A percentile compares a stretch with the other conserved stretches of the same genome.
phyloP scores from a whole-genome alignment of 2,888 invertebrate species.

The Drosophila imparisetae region DNA sequence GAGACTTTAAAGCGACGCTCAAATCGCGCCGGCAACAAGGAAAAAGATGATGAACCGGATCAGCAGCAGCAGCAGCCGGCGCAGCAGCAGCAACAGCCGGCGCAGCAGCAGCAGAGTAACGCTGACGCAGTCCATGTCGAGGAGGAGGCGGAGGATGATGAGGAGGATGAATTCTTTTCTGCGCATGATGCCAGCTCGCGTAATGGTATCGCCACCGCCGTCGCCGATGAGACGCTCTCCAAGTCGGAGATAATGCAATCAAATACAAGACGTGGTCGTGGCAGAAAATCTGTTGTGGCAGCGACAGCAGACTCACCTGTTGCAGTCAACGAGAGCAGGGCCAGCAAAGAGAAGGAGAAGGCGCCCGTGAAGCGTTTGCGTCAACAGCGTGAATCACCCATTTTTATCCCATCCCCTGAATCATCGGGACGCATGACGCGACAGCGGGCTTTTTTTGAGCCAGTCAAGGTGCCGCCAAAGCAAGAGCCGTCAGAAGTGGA shows the following conservation, averaged over 20 bases:
- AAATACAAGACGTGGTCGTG: conserved; percentile 65
- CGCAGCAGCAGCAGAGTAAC: conserved; percentile 7
- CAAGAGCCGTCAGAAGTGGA: conserved; percentile 26
- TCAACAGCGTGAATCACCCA: conserved; percentile 84
- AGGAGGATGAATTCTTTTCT: conserved; percentile 75
- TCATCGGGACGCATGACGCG: conserved; percentile 84
- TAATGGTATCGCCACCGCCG: conserved; percentile 54
- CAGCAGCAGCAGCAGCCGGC: conserved; percentile 5
- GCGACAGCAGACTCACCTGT: conserved; percentile 28
- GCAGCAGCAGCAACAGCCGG: neutral
- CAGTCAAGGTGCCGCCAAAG: conserved; percentile 81
- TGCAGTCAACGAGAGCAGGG: conserved; percentile 35
- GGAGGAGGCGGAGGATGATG: conserved; percentile 67
- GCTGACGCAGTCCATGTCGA: conserved; percentile 5
- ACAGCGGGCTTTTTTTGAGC: conserved; percentile 84
- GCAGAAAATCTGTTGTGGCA: conserved; percentile 42
- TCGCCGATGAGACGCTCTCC: conserved; percentile 37
- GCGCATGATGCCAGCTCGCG: conserved; percentile 71
- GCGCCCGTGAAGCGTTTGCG: conserved; percentile 77
- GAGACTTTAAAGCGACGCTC: conserved; percentile 80
- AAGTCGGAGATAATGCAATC: conserved; percentile 52
- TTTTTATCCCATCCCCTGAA: conserved; percentile 83
- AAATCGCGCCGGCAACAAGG: conserved; percentile 71
- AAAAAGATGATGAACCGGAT: conserved; percentile 50
- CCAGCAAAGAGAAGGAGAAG: conserved; percentile 53